Base-by-base conservation (phyloP, 2,113 vertebrate species). In the Ariopsis seemanni region DNA sequence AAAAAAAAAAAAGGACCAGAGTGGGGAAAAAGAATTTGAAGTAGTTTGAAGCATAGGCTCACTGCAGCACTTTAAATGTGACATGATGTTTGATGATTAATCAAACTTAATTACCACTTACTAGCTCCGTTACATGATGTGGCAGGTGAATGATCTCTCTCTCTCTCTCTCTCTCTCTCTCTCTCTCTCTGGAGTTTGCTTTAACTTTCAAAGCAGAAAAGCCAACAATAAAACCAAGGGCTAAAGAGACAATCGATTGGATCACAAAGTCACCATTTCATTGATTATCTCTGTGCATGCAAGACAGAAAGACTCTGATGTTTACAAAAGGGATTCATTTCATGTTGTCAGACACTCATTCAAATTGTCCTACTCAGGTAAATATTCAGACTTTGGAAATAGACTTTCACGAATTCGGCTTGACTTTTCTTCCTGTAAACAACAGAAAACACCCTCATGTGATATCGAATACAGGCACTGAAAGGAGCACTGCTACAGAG, bases 31-130 rank as follows among this genome's bases (percentile, higher is more conserved):
- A 48, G 34, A 62, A 25, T 15, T 42, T 42, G 42, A 42, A 42
- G 42, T 9, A 52, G 1, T 34, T 34, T 30, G 18, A 12, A 72
- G 52, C 52, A 18, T 53, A 30, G 22, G 77, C 75, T 80, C 42
- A 55, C 20, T 71, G 63, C 7, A 71, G 78, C n/a, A 27, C 86
- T 81, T 86, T 82, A 50, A 72, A 60, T 22, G 34, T 53, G 50
- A 74, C 14, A 55, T 22, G 9, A 74, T 67, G 53, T 86, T 74
- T 82, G 86, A 82, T 82, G 65, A 58, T 82, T 82, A 82, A 87
- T 82, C 84, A 48, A 78, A 69, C 22, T 63, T 88, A 82, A 85
- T 85, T 83, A 78, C 62, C 71, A 85, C 57, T 84, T 88, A 81
- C 77, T 78, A 30, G 57, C 72, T 58, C 48, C 75, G 74, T 84